Conservation (phyloP, 2,888 invertebrate genomes). For the Dryobotodes eremita region DNA sequence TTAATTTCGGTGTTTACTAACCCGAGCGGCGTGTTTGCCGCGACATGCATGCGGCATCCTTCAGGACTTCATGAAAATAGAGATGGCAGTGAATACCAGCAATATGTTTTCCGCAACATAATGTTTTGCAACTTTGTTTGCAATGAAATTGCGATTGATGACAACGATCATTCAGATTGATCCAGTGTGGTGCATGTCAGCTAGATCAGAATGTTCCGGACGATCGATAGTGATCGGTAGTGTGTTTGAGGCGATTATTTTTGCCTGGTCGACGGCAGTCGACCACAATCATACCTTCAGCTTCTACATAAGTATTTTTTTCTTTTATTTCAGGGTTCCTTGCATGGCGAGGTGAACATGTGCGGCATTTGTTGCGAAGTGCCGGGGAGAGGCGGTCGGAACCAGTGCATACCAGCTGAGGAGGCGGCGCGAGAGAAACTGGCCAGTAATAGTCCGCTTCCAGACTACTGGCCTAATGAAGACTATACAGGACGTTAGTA, state of each 20-base stretch:
- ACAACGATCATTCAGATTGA: neutral
- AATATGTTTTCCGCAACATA: too few species aligned
- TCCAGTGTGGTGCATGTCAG: neutral
- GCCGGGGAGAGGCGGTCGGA: conserved; percentile 4
- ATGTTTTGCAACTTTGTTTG: too few species aligned
- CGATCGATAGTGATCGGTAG: neutral
- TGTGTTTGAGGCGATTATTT: neutral
- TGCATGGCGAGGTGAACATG: conserved; percentile 65
- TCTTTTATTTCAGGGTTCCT: conserved; percentile 72
- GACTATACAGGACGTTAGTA: conserved; percentile 81
- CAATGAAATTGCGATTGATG: neutral
- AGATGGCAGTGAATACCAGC: too few species aligned
- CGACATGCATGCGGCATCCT: too few species aligned
- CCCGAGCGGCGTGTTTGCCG: too few species aligned
- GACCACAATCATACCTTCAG: neutral
- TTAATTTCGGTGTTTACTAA: too few species aligned
- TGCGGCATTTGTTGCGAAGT: conserved; percentile 83
- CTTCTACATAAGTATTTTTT: neutral
- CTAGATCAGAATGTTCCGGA: neutral
- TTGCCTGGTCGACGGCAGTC: neutral
- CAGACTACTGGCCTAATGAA: conserved; percentile 77
- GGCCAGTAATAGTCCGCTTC: conserved; percentile 58
- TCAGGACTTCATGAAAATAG: too few species aligned
- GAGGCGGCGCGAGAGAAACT: conserved; percentile 72
- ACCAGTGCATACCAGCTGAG: conserved; percentile 79